These are phyloP conservation scores for Invenusta paracnida DNA, from an alignment of 2,888 invertebrate genomes.

Conservation along the genomic window DNA sequence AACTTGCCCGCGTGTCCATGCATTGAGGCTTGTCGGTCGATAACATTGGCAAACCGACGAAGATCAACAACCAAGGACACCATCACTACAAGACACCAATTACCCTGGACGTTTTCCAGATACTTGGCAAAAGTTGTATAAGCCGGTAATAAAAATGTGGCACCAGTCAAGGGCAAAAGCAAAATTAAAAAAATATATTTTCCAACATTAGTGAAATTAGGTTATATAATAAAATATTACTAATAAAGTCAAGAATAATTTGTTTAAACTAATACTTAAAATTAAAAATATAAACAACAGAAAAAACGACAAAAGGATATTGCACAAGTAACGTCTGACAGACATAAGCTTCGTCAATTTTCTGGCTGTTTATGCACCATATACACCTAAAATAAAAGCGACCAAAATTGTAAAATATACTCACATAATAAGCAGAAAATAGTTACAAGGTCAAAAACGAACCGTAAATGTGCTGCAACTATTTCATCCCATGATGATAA, in stretches of 20 bases:
- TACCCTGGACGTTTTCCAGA: slow-evolving; percentile 64
- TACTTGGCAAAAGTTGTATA: slow-evolving; percentile 35
- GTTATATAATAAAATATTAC: no score
- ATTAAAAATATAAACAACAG: no score
- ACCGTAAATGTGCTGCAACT: slow-evolving; percentile 73
- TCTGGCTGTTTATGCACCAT: slow-evolving; percentile 62
- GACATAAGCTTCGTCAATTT: slow-evolving; percentile 69
- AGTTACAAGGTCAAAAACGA: neutral
- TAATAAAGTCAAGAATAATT: no score
- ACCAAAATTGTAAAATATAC: no score
- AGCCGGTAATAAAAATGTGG: slow-evolving; percentile 6
- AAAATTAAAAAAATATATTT: no score
- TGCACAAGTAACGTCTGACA: slow-evolving; percentile 75
- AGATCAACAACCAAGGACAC: slow-evolving; percentile 82
- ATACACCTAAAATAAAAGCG: slow-evolving; percentile 62
- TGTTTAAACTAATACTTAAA: no score
- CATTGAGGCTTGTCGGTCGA: slow-evolving; percentile 24
- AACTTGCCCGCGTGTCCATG: slow-evolving; percentile 51
- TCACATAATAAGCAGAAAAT: no score
- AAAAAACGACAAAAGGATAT: slow-evolving; percentile 61
- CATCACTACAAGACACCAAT: slow-evolving; percentile 93
- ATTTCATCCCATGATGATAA: slow-evolving; percentile 73
- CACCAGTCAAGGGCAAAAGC: no score
- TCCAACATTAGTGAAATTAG: no score
- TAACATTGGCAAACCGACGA: slow-evolving; percentile 65